Percentiles rank a stretch among this genome's conserved stretches.
These are phyloP conservation scores for Calephelis nemesis DNA, from an alignment of 1,140 invertebrate genomes.

Conservation along the genomic window DNA sequence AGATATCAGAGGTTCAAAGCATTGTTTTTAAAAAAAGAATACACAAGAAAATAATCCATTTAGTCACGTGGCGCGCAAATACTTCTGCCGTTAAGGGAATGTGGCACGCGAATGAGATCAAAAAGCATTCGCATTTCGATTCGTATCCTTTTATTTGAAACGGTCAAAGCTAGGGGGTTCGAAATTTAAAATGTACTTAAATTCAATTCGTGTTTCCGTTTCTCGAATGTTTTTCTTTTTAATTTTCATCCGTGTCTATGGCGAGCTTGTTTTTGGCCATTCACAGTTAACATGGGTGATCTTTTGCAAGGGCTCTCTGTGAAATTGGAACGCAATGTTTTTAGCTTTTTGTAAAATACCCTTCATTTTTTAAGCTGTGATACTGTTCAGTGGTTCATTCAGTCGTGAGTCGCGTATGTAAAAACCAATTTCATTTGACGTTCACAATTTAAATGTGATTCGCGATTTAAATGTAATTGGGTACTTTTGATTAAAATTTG, in stretches of 20 bases:
- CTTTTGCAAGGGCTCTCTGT: slow-evolving; percentile 75
- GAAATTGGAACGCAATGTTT: slow-evolving; percentile 71
- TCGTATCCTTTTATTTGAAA: slow-evolving; percentile 64
- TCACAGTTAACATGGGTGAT: slow-evolving; percentile 77
- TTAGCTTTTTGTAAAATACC: slow-evolving; percentile 70
- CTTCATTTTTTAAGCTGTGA: slow-evolving; percentile 48
- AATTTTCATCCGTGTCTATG: slow-evolving; percentile 68
- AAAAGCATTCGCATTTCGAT: slow-evolving; percentile 67
- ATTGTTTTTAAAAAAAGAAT: slow-evolving; percentile 67
- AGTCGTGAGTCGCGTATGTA: slow-evolving; percentile 5
- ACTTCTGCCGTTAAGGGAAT: slow-evolving; percentile 63
- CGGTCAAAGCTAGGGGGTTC: slow-evolving; percentile 60
- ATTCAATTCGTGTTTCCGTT: slow-evolving; percentile 73
- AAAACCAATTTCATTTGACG: slow-evolving; percentile 18
- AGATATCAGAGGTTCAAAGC: slow-evolving; percentile 34
- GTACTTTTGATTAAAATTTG: too few species aligned
- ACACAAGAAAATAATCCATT: slow-evolving; percentile 75
- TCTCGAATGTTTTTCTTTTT: slow-evolving; percentile 68
- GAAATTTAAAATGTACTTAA: slow-evolving; percentile 76
- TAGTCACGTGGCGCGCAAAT: slow-evolving; percentile 70
- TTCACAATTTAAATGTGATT: slow-evolving; percentile 11
- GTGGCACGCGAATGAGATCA: slow-evolving; percentile 59
- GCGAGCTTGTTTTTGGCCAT: slow-evolving; percentile 68
- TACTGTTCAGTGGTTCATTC: slow-evolving; percentile 30
- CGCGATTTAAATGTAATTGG: not conserved